Conservation (phyloP, 2,888 invertebrate species). For the Eretmocerus hayati region DNA sequence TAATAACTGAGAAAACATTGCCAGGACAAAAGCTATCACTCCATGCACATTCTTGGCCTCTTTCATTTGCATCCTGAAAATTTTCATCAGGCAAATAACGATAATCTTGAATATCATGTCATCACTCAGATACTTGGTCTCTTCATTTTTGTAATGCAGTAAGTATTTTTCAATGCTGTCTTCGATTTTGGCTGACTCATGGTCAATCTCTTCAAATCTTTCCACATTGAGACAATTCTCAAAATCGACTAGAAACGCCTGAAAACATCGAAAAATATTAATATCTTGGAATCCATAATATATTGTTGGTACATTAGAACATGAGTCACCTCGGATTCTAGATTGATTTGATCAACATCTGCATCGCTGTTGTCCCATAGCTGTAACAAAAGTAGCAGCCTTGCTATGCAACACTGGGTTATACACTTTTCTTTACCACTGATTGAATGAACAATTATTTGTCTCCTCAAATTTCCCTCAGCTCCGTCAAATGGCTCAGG, state of each 20-base stretch:
- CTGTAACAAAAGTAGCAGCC: slow-evolving; percentile 38
- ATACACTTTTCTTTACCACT: slow-evolving; percentile 35
- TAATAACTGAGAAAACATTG: slow-evolving; percentile 68
- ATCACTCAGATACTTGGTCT: slow-evolving; percentile 31
- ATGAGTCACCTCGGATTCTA: slow-evolving; percentile 36
- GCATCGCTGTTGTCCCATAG: slow-evolving; percentile 39
- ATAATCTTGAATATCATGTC: slow-evolving; percentile 77
- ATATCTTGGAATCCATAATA: not conserved
- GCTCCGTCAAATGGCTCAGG: slow-evolving; percentile 82
- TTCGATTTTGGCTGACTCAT: slow-evolving; percentile 26
- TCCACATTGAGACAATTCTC: slow-evolving; percentile 35
- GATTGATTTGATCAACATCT: slow-evolving; percentile 38
- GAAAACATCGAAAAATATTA: slow-evolving; percentile 10
- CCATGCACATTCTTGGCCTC: slow-evolving; percentile 76
- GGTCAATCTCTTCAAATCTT: slow-evolving; percentile 24
- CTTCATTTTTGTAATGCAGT: slow-evolving; percentile 32
- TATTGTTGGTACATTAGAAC: not conserved
- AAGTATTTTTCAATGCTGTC: slow-evolving; percentile 35
- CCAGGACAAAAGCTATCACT: slow-evolving; percentile 76
- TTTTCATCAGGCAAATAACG: slow-evolving; percentile 72
- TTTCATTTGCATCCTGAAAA: slow-evolving; percentile 65
- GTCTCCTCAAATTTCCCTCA: slow-evolving; percentile 72
- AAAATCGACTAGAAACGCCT: slow-evolving; percentile 37
- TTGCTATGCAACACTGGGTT: slow-evolving; percentile 35
- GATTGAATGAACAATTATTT: slow-evolving; percentile 46